Base-by-base conservation (phyloP, 2,888 invertebrate species). In the Myathropa florea region DNA sequence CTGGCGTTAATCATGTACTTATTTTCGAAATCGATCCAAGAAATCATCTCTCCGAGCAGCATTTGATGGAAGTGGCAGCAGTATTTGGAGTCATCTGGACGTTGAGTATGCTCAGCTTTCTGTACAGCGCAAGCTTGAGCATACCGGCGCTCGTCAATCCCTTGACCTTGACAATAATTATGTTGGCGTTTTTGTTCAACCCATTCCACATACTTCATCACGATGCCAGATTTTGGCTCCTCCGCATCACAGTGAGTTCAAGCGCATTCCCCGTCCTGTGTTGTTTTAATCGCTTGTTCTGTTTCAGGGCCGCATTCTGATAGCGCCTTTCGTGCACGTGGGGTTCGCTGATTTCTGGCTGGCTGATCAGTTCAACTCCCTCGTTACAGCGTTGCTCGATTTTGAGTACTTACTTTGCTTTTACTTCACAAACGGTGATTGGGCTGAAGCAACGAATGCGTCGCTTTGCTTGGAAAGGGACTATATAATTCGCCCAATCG, bases 301-400 rank as follows among this genome's bases (percentile, higher is more conserved):
- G 71, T 93, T 93, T 71, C 92, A 97, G 97, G 96, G 96, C 88
- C 95, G 97, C 75, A 96, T 98, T 88, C 90, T 98, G 63, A 95
- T 96, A 39, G 98, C 99, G 0, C 99, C 99, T 23, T 98, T 98
- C 91, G 96, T 97, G 91, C 97, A 97, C 89, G 99, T 99, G 9
- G 95, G 97, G 59, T 99, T 99, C 91, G 98, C 99, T 26, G 99
- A 99, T 93, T 99, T 99, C 94, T 99, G 99, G 99, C 95, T 99
- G 92, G 99, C 98, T 4, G 99, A 99, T 94, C 99, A 99, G 92
- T 94, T 99, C 91, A 99, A 98, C 93, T 98, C 98, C 73, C 94
- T 99, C 88, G 96, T 95, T 0, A 96, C 96, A 0, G 97, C 98
- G 3, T 95, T 99, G 88, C 93, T 98, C 14, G 99, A 99, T 93